Base-by-base conservation (phyloP, 2,113 vertebrate species). In the Spea multiplicata region DNA sequence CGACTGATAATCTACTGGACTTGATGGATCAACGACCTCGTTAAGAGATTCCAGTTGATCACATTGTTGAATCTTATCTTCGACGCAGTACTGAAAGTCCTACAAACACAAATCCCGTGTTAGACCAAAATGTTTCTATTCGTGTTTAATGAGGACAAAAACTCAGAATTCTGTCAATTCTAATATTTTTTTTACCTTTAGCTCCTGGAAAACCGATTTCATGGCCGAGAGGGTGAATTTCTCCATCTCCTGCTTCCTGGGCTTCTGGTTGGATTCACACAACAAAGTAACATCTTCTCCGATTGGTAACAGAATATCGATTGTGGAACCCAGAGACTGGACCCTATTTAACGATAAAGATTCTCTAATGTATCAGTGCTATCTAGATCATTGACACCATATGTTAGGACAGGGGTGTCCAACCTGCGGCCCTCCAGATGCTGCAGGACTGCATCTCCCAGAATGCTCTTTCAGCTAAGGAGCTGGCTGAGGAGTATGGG, bases 231-330 rank as follows among this genome's bases (percentile, higher is more conserved):
- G 83, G 4, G 82, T 86, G 75, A 94, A 91, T 66, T 84, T 88
- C 0, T 84, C 90, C 83, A 95, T 86, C 53, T 91, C 89, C 49
- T 93, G 87, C 16, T 90, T 87, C 81, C 89, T 89, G 83, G 93
- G 91, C 0, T 79, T 86, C 66, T 93, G 84, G 71, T 95, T 89
- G 0, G 85, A 87, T 64, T 88, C 87, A 4, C 88, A 87, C 45
- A 97, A 90, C 69, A 88, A 81, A 64, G 87, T 74, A 9, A 90
- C 91, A 79, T 94, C 88, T 49, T 91, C 88, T 87, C 97, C 93
- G 14, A 93, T 86, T 5, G 94, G 94, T 61, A 87, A 86, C 4
- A 96, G 88, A 66, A 94, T 88, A 65, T 92, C 86, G 77, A 95
- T 87, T 3, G 92, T 94, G 0, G 84, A 83, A 47, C 88, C 91